Conservation (phyloP, 2,888 invertebrate species). For the Diloba caeruleocephala region DNA sequence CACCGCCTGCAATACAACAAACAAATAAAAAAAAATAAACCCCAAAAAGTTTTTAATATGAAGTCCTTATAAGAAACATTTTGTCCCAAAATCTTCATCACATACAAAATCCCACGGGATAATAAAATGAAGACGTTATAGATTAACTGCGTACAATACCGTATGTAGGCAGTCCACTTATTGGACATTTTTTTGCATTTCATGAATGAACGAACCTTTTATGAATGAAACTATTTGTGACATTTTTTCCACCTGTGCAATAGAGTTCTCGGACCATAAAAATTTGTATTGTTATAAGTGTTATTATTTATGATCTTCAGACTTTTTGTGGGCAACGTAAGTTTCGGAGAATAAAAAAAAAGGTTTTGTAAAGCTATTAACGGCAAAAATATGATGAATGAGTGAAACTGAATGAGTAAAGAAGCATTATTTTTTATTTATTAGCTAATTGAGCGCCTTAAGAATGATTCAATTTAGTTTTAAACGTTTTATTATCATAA, state of each 20-base stretch:
- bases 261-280: conserved; percentile 76
- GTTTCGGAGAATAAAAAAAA: conserved; percentile 46
- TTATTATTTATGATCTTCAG: conserved; percentile 80
- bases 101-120: conserved; percentile 79
- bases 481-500: no score
- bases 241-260: conserved; percentile 76
- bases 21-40: conserved; percentile 13
- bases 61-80: conserved; percentile 31
- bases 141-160: conserved; percentile 71
- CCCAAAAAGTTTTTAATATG: conserved; percentile 27
- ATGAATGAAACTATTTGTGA: conserved; percentile 70
- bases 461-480: no score
- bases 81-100: conserved; percentile 47
- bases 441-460: background rate
- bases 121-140: conserved; percentile 81
- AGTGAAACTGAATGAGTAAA: conserved; percentile 15
- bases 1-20: conserved; percentile 12
- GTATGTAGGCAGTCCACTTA: conserved; percentile 57
- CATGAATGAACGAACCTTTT: conserved; percentile 73
- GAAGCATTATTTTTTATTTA: conserved; percentile 12
- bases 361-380: conserved; percentile 41
- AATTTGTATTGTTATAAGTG: conserved; percentile 82
- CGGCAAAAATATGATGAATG: conserved; percentile 44
- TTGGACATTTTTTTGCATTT: conserved; percentile 67
- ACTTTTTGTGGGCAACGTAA: conserved; percentile 58